Base-by-base conservation (phyloP, 2,113 vertebrate genomes). In the Lagenorhynchus albirostris region DNA sequence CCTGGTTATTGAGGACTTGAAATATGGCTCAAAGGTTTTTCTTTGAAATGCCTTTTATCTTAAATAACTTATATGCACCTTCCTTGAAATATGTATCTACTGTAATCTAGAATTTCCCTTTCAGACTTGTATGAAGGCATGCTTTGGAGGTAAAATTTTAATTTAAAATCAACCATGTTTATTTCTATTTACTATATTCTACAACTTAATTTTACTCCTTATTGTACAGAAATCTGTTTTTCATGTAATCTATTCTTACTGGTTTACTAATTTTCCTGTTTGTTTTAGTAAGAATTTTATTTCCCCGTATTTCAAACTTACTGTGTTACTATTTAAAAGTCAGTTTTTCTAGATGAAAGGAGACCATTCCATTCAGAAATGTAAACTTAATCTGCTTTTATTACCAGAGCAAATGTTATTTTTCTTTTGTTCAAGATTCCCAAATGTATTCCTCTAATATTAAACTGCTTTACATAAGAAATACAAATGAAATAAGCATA, bases 341-440 rank as follows among this genome's bases (percentile, higher is more conserved):
- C 1, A 77, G 65, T 2, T 89, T 88, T 89, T 88, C 11, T 47
- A 89, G 5, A 44, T 77, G 60, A 87, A 73, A 67, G 18, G 29
- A 85, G 79, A 90, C 63, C 11, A 95, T 38, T 50, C 58, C 33
- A 62, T 60, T 53, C 15, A 93, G 41, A 97, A 93, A 95, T 67
- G 8, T 62, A 95, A 90, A 77, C 41, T 92, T 92, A 71, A 73
- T 76, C 33, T 62, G 41, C 50, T 44, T 94, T 86, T 74, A 88
- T 89, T n/a, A 94, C n/a, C 26, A 91, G 2, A 91, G 26, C 6
- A 97, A 97, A 70, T 82, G 58, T 71, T 84, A 53, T 55, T 88
- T 89, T 97, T 74, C 58, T 81, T 84, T 96, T 41, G 58, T 73
- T 93, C 44, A 84, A 94, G 36, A 82, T 73, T 44, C 53, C 53